Percentiles rank a stretch among this genome's conserved stretches.
phyloP scores from a whole-genome alignment of 2,888 invertebrate species.

The Belgica antarctica region DNA sequence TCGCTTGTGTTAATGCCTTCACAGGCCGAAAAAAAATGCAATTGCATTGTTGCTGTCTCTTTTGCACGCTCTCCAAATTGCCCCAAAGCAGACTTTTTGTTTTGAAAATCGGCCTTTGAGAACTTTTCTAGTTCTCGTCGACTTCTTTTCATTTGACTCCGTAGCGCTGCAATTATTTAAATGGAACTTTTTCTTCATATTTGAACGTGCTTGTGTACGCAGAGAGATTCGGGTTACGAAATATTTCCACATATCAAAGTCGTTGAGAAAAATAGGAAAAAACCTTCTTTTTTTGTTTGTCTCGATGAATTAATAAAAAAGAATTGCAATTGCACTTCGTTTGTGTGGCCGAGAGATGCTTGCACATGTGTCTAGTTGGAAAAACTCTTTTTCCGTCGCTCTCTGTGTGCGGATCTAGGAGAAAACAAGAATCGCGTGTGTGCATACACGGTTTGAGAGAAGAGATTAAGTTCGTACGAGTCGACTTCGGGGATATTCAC shows the following conservation, averaged over 20 bases:
- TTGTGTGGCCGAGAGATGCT: background rate
- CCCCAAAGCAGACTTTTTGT: background rate
- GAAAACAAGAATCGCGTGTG: too few relatives aligned
- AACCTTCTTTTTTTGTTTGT: background rate
- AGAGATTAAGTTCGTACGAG: background rate
- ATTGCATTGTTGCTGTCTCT: background rate
- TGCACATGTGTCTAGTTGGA: conserved; percentile 35
- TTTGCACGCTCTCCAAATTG: background rate
- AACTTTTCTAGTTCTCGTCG: too few relatives aligned
- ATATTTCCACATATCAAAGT: background rate
- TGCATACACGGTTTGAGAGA: background rate
- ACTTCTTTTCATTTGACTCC: too few relatives aligned
- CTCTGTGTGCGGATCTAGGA: too few relatives aligned
- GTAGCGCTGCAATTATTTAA: too few relatives aligned
- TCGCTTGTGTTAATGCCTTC: background rate
- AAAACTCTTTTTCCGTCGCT: too few relatives aligned
- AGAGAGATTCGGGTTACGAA: conserved; percentile 1
- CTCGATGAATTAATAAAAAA: conserved; percentile 8
- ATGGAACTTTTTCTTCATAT: too few relatives aligned
- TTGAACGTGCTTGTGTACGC: too few relatives aligned
- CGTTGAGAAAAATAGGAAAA: conserved; percentile 2
- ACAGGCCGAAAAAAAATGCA: background rate
- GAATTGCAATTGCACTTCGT: conserved; percentile 28
- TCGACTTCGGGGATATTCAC: background rate
- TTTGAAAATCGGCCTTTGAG: too few relatives aligned